Base-by-base conservation (phyloP, 2,113 vertebrate genomes). In the Oreocharis arfaki region DNA sequence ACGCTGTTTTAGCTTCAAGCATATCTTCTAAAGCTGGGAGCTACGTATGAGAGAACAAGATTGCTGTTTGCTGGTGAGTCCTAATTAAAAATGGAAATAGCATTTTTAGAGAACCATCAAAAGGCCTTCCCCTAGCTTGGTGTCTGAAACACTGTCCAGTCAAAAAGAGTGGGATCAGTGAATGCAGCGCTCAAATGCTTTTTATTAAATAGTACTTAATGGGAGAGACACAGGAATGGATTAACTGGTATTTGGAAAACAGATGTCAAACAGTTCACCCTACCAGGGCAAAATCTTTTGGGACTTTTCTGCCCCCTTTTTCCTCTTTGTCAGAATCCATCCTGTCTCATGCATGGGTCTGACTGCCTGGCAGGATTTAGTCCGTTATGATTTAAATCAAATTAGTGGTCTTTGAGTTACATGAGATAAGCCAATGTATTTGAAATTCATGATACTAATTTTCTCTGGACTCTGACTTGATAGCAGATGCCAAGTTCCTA, bases 301-400 rank as follows among this genome's bases (percentile, higher is more conserved):
- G 47, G 53, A 68, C 24, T 65, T 70, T 74, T 77, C 13, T 59
- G 13, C 23, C 8, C 17, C 11, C 5, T 65, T 15, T 80, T 65
- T 26, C 24, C 9, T 76, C 41, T 93, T 59, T 63, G 11, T 35
- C 39, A 49, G 65, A 68, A 87, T 68, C 35, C 44, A 37, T 93
- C 22, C 59, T 80, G 52, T 53, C 59, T 55, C 30, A 17, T 27
- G 17, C 27, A 9, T 49, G 46, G 28, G 17, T 82, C 17, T 68
- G 41, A 75, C 53, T 71, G 30, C n/a, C 24, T 67, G 74, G 24
- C 70, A 91, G 70, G 65, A 53, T 90, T 76, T 76, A 69, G 35
- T 79, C 65, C 42, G 37, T 77, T 78, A 17, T 81, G 42, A 93
- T 97, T 97, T 92, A 95, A 96, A 91, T 96, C 94, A 96, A 96